Conservation (phyloP, 2,113 vertebrate genomes). For the Periophthalmodon schlosseri region DNA sequence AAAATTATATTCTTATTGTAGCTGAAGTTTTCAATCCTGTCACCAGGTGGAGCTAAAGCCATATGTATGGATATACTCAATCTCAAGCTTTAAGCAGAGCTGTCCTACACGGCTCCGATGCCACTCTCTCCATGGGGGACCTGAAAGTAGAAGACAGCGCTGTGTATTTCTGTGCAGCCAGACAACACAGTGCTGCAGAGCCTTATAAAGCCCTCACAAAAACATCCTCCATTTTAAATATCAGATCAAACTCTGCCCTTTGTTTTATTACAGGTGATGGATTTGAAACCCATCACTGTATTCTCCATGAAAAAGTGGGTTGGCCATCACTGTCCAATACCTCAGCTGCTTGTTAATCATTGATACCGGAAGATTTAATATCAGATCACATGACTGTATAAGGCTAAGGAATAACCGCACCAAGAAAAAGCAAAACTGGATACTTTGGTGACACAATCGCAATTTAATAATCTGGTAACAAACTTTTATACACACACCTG, state of each 20-base stretch:
- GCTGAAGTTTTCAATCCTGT: background rate
- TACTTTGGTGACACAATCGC: no score
- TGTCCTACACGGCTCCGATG: background rate
- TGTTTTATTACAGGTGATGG: no score
- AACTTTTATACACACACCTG: no score
- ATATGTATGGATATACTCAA: background rate
- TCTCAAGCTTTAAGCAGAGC: background rate
- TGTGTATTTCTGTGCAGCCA: constrained; percentile 53
- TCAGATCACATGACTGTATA: no score
- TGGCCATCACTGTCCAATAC: no score
- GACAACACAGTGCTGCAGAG: constrained; percentile 41
- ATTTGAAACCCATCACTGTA: no score
- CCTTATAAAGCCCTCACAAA: constrained; percentile 27
- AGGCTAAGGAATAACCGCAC: no score
- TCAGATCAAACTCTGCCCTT: background rate
- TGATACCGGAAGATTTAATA: no score
- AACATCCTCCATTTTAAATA: constrained; percentile 24
- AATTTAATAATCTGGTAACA: no score
- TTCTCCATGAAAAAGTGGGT: no score
- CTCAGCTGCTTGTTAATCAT: no score
- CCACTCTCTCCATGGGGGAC: constrained; percentile 13
- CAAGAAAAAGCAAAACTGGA: no score
- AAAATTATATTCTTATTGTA: background rate
- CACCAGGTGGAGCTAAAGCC: background rate
- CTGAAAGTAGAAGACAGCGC: constrained; percentile 8